These are phyloP conservation scores for Chironomus tentans DNA, from an alignment of 2,888 invertebrate genomes.

Conservation along the genomic window DNA sequence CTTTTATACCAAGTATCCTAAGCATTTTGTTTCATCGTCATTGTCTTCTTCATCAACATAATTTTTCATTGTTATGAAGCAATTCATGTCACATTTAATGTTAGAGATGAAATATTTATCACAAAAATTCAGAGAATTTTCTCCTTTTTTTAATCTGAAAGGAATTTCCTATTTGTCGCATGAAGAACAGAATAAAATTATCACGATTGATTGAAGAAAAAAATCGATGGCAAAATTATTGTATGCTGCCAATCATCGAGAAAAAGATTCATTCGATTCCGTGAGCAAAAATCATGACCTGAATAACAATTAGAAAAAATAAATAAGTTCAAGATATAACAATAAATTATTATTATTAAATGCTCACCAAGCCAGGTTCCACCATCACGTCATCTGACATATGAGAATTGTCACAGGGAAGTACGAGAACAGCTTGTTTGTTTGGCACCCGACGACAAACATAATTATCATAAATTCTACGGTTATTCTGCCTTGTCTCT, in stretches of 20 bases:
- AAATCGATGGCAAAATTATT: neutral
- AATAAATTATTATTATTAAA: neutral
- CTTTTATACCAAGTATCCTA: neutral
- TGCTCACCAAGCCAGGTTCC: slow-evolving; percentile 77
- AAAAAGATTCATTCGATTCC: slow-evolving; percentile 63
- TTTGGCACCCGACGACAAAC: slow-evolving; percentile 90
- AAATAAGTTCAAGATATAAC: neutral
- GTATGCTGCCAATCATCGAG: neutral
- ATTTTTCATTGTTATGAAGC: neutral
- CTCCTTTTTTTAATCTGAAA: neutral
- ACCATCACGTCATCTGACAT: slow-evolving; percentile 94
- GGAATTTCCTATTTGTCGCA: neutral
- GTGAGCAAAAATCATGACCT: slow-evolving; percentile 89
- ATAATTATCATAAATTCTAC: slow-evolving; percentile 85
- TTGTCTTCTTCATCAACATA: neutral
- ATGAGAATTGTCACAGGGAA: slow-evolving; percentile 89
- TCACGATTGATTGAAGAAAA: neutral
- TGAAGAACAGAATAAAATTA: neutral
- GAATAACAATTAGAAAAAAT: neutral
- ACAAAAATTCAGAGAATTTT: neutral
- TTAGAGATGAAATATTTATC: neutral
- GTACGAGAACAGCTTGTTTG: slow-evolving; percentile 89
- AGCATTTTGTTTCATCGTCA: neutral
- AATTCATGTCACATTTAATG: neutral
- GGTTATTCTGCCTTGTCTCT: slow-evolving; percentile 88